Evolutionary conservation across 2,797 vertebrate species (phyloP), one percentile per base, ranked within the genome.

Genomic region (Uromys caudimaculatus): DNA sequence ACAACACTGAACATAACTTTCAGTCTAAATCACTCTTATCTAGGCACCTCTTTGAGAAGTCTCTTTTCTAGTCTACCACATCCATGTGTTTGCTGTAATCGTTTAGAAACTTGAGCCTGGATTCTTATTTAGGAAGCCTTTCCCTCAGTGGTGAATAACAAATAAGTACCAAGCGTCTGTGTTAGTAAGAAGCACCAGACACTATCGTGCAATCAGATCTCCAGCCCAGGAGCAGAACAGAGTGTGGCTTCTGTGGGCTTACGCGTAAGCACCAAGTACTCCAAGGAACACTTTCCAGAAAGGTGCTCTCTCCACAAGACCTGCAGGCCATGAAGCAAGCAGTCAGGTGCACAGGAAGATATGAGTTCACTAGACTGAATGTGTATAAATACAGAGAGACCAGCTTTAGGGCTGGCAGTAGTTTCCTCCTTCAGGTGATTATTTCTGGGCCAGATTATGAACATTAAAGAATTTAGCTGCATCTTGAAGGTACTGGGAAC

Each of bases 91-190:
- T 44, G 69, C 56, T 95, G 58, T 54, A 60, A 64, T 89, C 89
- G 38, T 91, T 89, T 81, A 23, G 32, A 91, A 86, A 69, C 54
- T 89, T 2, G 1, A 93, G 16, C 71, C 19, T 64, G 10, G 17
- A 38, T 4, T 73, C 85, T 93, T 24, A 14, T 0, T 35, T 27
- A 78, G 27, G 56, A 71, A 93, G 79, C 21, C 86, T 93, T 86
- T 93, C 82, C 24, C 10, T n/a, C 35, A 60, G 21, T 41, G 11
- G 47, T 82, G 91, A 93, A 95, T 93, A 94, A 89, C 89, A 69
- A 87, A 89, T 95, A 94, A 93, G 91, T 76, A 71, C 23, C 79
- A 29, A 44, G n/a, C 9, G 21, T 77, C 77, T 79, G 17, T 35
- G 7, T 60, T 56, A 92, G 19, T 13, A 73, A 94, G 93, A 84